Evolutionary conservation across 2,113 vertebrate genomes (phyloP).

Genomic region (Sapayoa aenigma): DNA sequence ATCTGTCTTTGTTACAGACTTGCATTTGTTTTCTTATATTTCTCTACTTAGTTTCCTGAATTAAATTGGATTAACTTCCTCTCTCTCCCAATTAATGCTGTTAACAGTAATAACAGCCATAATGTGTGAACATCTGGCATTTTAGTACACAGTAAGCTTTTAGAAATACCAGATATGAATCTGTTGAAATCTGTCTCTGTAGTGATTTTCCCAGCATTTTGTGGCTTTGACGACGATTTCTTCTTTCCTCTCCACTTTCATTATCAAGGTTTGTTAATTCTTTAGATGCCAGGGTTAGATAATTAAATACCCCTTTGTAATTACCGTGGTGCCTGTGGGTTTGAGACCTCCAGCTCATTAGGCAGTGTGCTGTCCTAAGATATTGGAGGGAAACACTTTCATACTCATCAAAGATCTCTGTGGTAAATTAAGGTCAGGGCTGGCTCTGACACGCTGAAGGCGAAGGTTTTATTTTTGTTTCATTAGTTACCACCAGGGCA

Average conservation of each 20-base stretch:
- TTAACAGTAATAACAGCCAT: constrained; percentile 78
- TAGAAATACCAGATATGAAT: constrained; percentile 76
- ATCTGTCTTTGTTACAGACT: constrained; percentile 1
- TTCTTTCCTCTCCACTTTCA: constrained; percentile 52
- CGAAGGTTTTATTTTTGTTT: not conserved
- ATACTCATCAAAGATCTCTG: constrained; percentile 50
- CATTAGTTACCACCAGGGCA: constrained; percentile 6
- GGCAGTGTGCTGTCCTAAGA: constrained; percentile 32
- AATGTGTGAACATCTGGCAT: constrained; percentile 81
- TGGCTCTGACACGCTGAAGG: constrained; percentile 26
- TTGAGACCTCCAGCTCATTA: constrained; percentile 70
- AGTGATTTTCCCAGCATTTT: constrained; percentile 55
- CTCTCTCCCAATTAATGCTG: constrained; percentile 63
- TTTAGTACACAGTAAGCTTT: constrained; percentile 77
- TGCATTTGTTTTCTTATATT: constrained; percentile 37
- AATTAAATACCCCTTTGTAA: constrained; percentile 73
- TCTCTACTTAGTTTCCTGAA: constrained; percentile 37
- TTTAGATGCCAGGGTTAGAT: constrained; percentile 64
- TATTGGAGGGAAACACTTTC: constrained; percentile 50
- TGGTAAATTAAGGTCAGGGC: constrained; percentile 52
- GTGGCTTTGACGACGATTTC: constrained; percentile 48
- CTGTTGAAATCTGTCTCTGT: constrained; percentile 73
- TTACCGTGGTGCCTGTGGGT: constrained; percentile 67
- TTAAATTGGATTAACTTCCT: constrained; percentile 68
- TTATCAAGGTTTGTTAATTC: constrained; percentile 70